phyloP scores from a whole-genome alignment of 2,888 invertebrate genomes.

The Perizoma affinitatum region DNA sequence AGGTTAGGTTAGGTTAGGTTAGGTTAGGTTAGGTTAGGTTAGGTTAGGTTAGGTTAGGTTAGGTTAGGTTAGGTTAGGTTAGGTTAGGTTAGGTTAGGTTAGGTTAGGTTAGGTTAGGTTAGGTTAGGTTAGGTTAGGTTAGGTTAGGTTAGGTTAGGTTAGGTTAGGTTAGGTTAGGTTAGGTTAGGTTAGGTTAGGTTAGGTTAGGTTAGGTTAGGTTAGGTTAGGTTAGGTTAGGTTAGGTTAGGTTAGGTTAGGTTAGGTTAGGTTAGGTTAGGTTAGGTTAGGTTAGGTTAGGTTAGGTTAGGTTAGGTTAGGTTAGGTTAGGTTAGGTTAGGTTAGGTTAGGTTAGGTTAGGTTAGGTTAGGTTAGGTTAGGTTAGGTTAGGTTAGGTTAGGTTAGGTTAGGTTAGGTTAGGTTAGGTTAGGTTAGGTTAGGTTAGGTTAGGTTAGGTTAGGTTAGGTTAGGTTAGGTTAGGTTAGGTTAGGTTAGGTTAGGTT shows the following conservation, averaged over 20 bases:
- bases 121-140: slow-evolving; percentile 1
- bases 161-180: slow-evolving; percentile 1
- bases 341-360: slow-evolving; percentile 1
- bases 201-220: slow-evolving; percentile 1
- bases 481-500: slow-evolving; percentile 1
- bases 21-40: slow-evolving; percentile 1
- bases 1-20: slow-evolving; percentile 1
- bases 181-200: slow-evolving; percentile 1
- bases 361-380: slow-evolving; percentile 1
- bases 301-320: slow-evolving; percentile 1
- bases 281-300: slow-evolving; percentile 1
- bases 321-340: slow-evolving; percentile 1
- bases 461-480: slow-evolving; percentile 1
- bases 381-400: slow-evolving; percentile 1
- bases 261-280: slow-evolving; percentile 1
- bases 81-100: slow-evolving; percentile 1
- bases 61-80: slow-evolving; percentile 1
- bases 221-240: slow-evolving; percentile 1
- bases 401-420: slow-evolving; percentile 1
- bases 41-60: slow-evolving; percentile 1
- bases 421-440: slow-evolving; percentile 1
- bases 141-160: slow-evolving; percentile 1
- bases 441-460: slow-evolving; percentile 1
- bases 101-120: slow-evolving; percentile 1
- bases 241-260: slow-evolving; percentile 1